These are phyloP conservation scores for Tragopan temminckii DNA, from an alignment of 2,797 vertebrate genomes.

Conservation along the genomic window DNA sequence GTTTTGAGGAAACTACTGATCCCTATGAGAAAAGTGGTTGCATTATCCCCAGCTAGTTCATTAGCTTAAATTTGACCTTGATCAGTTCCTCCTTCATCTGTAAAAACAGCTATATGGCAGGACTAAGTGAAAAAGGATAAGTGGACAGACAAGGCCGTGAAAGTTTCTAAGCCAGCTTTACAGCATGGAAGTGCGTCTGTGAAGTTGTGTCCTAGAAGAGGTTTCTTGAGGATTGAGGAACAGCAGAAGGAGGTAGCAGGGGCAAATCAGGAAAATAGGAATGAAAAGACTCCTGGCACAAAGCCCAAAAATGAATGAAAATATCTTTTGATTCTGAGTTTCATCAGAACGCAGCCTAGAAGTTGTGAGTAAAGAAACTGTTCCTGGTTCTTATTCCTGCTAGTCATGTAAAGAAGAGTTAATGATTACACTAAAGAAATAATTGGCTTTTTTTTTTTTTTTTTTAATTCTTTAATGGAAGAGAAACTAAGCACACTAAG, in stretches of 20 bases:
- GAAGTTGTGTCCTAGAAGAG: neutral
- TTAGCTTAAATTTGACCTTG: neutral
- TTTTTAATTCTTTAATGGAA: neutral
- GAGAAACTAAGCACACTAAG: neutral
- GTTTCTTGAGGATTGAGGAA: neutral
- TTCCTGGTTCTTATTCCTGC: neutral
- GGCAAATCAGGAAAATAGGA: neutral
- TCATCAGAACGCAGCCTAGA: neutral
- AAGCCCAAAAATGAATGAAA: neutral
- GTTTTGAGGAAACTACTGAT: neutral
- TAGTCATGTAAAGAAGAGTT: neutral
- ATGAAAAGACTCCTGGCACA: neutral
- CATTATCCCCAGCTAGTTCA: neutral
- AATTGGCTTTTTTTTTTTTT: neutral
- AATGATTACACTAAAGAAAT: neutral
- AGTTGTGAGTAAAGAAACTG: neutral
- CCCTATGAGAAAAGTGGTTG: neutral
- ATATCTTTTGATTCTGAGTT: neutral
- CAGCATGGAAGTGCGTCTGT: neutral
- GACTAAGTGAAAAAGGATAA: neutral
- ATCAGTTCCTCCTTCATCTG: neutral
- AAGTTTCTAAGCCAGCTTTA: neutral
- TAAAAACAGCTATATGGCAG: neutral
- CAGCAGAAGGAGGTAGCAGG: neutral
- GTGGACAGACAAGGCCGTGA: neutral